Evolutionary conservation across 2,797 vertebrate species (phyloP).

Genomic region (Eospalax fontanierii): DNA sequence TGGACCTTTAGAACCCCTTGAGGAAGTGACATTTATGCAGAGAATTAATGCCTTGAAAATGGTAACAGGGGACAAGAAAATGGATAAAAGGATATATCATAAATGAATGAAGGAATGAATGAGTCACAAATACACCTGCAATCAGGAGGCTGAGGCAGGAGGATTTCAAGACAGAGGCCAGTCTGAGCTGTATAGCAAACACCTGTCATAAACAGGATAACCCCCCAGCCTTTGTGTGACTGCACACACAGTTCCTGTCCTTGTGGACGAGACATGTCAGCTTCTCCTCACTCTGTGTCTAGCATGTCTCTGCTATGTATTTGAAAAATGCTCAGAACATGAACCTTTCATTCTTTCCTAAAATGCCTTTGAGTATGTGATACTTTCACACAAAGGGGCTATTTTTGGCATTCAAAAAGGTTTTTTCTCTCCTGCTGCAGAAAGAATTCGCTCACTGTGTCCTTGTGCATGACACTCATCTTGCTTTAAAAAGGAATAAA

Average conservation of each 20-base stretch:
- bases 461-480: conserved; percentile 54
- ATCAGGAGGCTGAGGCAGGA: no score
- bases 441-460: conserved; percentile 71
- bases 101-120: neutral
- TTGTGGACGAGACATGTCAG: conserved; percentile 5
- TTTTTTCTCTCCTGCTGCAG: conserved; percentile 79
- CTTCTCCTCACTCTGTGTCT: conserved; percentile 48
- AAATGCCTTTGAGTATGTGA: conserved; percentile 61
- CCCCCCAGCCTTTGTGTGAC: neutral
- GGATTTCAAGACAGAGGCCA: neutral
- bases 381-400: conserved; percentile 83
- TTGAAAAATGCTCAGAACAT: conserved; percentile 71
- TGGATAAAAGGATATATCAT: neutral
- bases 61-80: neutral
- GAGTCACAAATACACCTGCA: no score
- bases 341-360: conserved; percentile 63
- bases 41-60: conserved; percentile 8
- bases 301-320: conserved; percentile 62
- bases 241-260: neutral
- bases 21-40: conserved; percentile 9
- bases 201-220: neutral
- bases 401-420: conserved; percentile 78
- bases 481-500: conserved; percentile 62
- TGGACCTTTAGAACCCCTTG: neutral
- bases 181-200: neutral